phyloP scores from a whole-genome alignment of 2,113 vertebrate genomes.

The Callipepla californica region DNA sequence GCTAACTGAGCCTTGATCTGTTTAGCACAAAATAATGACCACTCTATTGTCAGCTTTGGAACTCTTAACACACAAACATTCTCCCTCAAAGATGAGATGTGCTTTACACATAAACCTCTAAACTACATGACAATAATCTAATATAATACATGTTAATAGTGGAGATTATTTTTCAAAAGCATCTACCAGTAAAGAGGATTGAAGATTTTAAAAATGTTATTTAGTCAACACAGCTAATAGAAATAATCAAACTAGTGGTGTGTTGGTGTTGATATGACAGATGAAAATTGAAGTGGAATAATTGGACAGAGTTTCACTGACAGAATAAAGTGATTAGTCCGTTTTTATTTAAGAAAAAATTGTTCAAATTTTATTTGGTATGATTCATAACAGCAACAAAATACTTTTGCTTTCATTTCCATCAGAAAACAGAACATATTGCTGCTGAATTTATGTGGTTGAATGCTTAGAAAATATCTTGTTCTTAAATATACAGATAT shows the following conservation, averaged over 20 bases:
- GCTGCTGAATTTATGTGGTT: not conserved
- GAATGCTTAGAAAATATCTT: not conserved
- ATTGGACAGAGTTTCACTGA: constrained; percentile 23
- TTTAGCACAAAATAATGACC: not conserved
- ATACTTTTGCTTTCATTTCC: constrained; percentile 11
- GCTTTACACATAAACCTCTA: not conserved
- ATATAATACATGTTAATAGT: not conserved
- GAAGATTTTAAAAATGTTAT: not conserved
- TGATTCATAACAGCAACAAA: constrained; percentile 7
- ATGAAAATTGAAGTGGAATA: not conserved
- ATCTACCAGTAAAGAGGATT: constrained; percentile 9
- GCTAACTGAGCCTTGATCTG: constrained; percentile 25
- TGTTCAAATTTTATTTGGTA: not conserved
- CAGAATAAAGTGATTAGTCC: constrained; percentile 5
- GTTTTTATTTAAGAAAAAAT: constrained; percentile 1
- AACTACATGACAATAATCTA: constrained; percentile 33
- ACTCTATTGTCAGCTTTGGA: constrained; percentile 37
- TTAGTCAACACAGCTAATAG: constrained; percentile 10
- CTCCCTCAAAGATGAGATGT: not conserved
- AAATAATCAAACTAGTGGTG: constrained; percentile 5
- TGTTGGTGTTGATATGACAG: not conserved
- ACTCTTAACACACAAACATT: not conserved
- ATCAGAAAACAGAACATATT: not conserved
- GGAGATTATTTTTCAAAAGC: not conserved
- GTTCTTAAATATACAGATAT: not conserved